Conservation (phyloP, 2,797 vertebrate genomes). For the Myiotriccus ornatus region DNA sequence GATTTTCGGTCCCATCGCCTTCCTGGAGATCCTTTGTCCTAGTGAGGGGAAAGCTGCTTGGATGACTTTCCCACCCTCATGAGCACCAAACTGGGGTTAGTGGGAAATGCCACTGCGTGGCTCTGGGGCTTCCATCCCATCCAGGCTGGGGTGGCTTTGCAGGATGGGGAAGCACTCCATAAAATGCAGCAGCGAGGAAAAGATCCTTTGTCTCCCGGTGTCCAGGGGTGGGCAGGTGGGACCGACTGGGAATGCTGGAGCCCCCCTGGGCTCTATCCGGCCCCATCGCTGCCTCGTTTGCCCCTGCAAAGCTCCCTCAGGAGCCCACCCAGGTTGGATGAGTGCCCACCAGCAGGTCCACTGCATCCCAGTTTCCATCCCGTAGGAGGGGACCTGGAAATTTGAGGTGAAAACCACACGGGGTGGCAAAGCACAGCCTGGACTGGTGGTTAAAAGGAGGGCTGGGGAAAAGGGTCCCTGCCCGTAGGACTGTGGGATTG, state of each 20-base stretch:
- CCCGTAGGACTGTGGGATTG: background rate
- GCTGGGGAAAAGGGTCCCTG: background rate
- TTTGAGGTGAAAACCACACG: background rate
- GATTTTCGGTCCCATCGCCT: background rate
- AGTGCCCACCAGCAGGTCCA: rapidly evolving
- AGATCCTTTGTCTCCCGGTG: rapidly evolving
- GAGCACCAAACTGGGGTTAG: background rate
- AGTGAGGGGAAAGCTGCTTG: rapidly evolving
- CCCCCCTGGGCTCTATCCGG: background rate
- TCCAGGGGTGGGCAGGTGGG: background rate
- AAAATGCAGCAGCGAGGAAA: background rate
- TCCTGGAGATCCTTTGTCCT: background rate
- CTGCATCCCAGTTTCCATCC: background rate
- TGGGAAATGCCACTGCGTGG: rapidly evolving
- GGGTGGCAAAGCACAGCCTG: background rate
- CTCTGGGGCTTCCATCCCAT: background rate
- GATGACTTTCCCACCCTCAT: background rate
- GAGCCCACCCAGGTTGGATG: background rate
- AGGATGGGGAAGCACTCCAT: background rate
- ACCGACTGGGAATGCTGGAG: rapidly evolving
- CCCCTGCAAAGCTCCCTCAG: background rate
- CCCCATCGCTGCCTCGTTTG: background rate
- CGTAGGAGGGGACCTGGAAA: rapidly evolving
- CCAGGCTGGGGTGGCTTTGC: background rate
- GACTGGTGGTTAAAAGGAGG: background rate